These are phyloP conservation scores for Cynoglossus semilaevis DNA, from an alignment of 2,113 vertebrate species.

Conservation along the genomic window DNA sequence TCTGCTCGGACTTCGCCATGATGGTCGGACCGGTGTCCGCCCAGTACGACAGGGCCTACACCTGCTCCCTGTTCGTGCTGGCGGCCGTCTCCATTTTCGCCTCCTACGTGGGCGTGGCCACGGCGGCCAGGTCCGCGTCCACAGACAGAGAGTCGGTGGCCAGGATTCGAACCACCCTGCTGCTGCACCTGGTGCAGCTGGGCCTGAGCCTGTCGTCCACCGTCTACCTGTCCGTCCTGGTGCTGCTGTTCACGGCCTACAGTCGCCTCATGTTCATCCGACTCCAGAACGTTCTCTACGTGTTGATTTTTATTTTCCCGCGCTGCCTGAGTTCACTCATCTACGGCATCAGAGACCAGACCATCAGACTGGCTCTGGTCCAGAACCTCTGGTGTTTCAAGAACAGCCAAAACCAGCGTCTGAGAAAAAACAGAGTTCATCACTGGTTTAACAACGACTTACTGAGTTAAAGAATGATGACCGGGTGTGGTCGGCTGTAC, in stretches of 20 bases:
- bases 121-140: constrained; percentile 61
- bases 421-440: too few species aligned
- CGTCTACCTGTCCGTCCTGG: constrained; percentile 25
- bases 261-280: neutral
- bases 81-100: constrained; percentile 31
- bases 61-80: constrained; percentile 44
- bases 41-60: constrained; percentile 30
- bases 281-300: constrained; percentile 35
- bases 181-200: constrained; percentile 66
- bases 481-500: too few species aligned
- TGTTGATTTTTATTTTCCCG: constrained; percentile 32
- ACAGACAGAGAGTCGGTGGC: constrained; percentile 44
- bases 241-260: fast-evolving
- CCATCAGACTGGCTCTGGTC: constrained; percentile 31
- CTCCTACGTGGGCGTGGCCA: constrained; percentile 58
- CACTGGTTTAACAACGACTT: too few species aligned
- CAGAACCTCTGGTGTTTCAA: constrained; percentile 15
- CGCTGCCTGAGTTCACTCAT: constrained; percentile 54
- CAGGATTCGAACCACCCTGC: constrained; percentile 59
- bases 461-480: too few species aligned
- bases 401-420: neutral
- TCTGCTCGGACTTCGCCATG: constrained; percentile 8
- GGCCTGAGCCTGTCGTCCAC: constrained; percentile 53
- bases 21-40: neutral
- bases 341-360: constrained; percentile 53